A percentile compares a stretch with the other conserved stretches of the same genome.
phyloP scores from a whole-genome alignment of 2,113 vertebrate species.

The Porphyrio hochstetteri region DNA sequence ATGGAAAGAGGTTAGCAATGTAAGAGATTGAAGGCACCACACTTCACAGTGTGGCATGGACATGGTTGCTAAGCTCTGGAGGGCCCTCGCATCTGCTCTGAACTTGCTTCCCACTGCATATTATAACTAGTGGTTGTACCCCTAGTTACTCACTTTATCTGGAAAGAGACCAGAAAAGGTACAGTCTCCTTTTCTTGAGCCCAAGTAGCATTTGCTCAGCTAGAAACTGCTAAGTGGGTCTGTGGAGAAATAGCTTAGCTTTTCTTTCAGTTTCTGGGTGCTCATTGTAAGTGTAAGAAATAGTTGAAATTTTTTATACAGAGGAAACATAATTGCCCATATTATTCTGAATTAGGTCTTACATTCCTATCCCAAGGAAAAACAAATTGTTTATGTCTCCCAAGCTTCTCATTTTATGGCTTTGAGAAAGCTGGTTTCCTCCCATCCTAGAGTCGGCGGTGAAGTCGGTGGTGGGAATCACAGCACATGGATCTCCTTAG shows the following conservation, averaged over 20 bases:
- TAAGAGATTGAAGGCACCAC: neutral
- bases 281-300: neutral
- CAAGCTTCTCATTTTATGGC: neutral
- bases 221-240: neutral
- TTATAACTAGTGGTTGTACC: neutral
- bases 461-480: neutral
- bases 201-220: neutral
- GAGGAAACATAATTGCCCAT: neutral
- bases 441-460: neutral
- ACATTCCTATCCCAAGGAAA: neutral
- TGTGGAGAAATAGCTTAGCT: neutral
- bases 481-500: neutral
- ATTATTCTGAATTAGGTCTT: neutral
- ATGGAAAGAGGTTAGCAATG: neutral
- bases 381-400: neutral
- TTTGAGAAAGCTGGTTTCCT: neutral
- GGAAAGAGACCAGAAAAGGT: neutral
- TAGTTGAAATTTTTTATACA: neutral
- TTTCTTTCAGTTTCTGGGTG: neutral
- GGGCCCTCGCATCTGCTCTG: neutral
- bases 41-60: accelerated
- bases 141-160: neutral
- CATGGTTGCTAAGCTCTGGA: too few relatives aligned
- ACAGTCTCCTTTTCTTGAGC: neutral
- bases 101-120: neutral